Evolutionary conservation across 2,113 vertebrate genomes (phyloP).

Genomic region (Gnathonemus echidnorhynchus): DNA sequence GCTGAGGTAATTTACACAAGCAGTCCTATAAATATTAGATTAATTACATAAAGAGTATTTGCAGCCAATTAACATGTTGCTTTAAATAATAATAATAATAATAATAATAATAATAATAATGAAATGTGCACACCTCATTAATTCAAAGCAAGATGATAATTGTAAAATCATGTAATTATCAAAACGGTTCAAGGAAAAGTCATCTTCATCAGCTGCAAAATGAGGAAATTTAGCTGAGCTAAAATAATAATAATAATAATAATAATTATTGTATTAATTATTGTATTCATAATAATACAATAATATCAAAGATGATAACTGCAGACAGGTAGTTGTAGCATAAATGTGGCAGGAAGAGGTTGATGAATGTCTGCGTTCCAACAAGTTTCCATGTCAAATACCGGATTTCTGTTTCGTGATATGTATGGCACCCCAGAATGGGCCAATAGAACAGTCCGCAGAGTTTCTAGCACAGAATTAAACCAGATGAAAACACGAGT

Average conservation of each 20-base stretch:
- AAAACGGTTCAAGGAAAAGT: background rate
- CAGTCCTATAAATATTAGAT: background rate
- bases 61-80: background rate
- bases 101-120: background rate
- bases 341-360: background rate
- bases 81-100: background rate
- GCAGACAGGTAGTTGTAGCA: background rate
- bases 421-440: background rate
- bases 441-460: background rate
- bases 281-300: background rate
- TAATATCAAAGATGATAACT: background rate
- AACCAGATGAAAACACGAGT: background rate
- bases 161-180: background rate
- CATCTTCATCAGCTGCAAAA: background rate
- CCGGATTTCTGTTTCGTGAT: background rate
- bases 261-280: too few relatives aligned
- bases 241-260: background rate
- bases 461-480: background rate
- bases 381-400: background rate
- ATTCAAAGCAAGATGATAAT: background rate
- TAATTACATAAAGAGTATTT: background rate
- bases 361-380: background rate
- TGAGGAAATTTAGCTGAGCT: background rate
- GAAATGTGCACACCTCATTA: background rate
- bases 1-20: background rate